Percentiles rank a stretch among this genome's conserved stretches.
Conservation (phyloP, 2,797 vertebrate species). For the Sebastes taczanowskii region DNA sequence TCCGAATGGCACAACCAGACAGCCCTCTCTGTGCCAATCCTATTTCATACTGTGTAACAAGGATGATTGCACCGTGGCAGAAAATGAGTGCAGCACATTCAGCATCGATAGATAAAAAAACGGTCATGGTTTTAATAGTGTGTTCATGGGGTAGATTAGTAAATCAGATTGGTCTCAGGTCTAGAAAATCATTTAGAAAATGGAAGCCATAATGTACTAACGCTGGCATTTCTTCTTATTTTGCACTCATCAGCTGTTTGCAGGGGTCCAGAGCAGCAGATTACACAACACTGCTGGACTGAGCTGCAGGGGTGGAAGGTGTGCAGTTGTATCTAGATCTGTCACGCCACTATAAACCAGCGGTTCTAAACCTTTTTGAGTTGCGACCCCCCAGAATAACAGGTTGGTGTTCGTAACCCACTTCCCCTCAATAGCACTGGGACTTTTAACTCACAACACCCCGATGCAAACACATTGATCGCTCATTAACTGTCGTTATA, state of each 20-base stretch:
- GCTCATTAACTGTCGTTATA: no score
- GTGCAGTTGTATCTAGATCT: background rate
- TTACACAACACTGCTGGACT: background rate
- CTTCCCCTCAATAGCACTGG: no score
- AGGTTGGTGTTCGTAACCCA: no score
- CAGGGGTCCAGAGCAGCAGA: background rate
- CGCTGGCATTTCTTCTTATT: constrained; percentile 18
- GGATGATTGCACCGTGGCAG: constrained; percentile 58
- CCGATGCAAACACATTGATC: no score
- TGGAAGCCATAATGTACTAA: constrained; percentile 2
- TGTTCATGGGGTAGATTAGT: constrained; percentile 56
- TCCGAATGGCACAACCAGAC: constrained; percentile 43
- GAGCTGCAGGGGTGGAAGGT: background rate
- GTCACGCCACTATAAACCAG: background rate
- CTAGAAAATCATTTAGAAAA: constrained; percentile 47
- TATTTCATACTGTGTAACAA: constrained; percentile 63
- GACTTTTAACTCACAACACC: no score
- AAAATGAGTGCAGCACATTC: constrained; percentile 62
- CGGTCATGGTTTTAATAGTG: constrained; percentile 55
- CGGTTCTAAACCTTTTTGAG: no score
- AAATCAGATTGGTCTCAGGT: constrained; percentile 71
- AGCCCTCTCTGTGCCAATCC: constrained; percentile 59
- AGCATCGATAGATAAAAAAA: constrained; percentile 20
- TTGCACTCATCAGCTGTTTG: constrained; percentile 15
- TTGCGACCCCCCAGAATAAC: no score